Evolutionary conservation across 1,140 invertebrate species (phyloP).

Genomic region (Papilio glaucus): DNA sequence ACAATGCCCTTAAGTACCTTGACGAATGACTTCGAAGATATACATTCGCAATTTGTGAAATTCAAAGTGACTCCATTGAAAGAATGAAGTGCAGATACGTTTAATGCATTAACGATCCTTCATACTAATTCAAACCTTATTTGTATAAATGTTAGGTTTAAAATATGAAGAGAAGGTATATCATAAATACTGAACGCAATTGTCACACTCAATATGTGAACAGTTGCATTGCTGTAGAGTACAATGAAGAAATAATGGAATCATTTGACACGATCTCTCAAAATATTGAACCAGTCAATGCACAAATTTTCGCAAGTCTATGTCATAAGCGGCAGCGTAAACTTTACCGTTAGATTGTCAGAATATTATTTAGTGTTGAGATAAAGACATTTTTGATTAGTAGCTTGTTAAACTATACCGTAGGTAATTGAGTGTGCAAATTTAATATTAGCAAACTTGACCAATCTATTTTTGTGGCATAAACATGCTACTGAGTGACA

Average conservation of each 20-base stretch:
- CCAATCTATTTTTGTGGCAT: too few species aligned
- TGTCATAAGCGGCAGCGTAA: conserved; percentile 44
- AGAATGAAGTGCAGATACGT: conserved; percentile 1
- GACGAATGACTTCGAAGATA: conserved; percentile 67
- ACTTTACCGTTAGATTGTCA: background rate
- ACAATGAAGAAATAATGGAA: conserved; percentile 68
- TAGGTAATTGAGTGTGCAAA: too few species aligned
- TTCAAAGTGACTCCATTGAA: conserved; percentile 40
- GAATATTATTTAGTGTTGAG: background rate
- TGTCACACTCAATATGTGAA: conserved; percentile 50
- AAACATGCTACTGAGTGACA: too few species aligned
- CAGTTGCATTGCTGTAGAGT: conserved; percentile 51
- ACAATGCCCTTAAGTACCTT: conserved; percentile 62
- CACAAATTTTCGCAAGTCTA: conserved; percentile 49
- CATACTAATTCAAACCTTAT: conserved; percentile 31
- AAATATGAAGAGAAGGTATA: conserved; percentile 29
- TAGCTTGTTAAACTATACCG: too few species aligned
- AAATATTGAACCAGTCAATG: conserved; percentile 67
- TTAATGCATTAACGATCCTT: background rate
- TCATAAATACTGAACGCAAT: conserved; percentile 37
- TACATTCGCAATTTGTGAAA: conserved; percentile 59
- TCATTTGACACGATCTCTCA: conserved; percentile 76
- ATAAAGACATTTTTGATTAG: too few species aligned
- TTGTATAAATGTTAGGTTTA: background rate
- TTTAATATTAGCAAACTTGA: too few species aligned